These are phyloP conservation scores for Mustela lutreola DNA, from an alignment of 2,113 vertebrate genomes.

Conservation along the genomic window DNA sequence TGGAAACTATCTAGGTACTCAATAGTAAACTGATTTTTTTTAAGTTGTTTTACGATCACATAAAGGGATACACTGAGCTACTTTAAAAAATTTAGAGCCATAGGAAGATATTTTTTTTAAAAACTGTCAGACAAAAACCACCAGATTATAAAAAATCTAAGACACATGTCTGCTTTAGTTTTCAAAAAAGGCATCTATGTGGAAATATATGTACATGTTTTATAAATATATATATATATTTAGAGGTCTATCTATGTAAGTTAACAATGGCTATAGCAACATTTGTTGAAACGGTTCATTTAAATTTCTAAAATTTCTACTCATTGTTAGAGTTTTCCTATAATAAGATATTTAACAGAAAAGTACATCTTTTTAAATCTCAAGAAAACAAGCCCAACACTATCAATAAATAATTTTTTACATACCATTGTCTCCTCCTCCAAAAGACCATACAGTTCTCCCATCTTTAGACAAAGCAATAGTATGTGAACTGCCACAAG, in stretches of 20 bases:
- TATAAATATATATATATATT: not conserved
- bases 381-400: not conserved
- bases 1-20: not conserved
- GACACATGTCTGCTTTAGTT: not conserved
- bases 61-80: slow-evolving; percentile 32
- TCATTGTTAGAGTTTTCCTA: slow-evolving; percentile 48
- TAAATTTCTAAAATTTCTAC: slow-evolving; percentile 15
- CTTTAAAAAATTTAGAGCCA: not conserved
- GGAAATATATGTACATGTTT: slow-evolving; percentile 34
- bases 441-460: slow-evolving; percentile 93
- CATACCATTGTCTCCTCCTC: slow-evolving; percentile 93
- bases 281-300: slow-evolving; percentile 21
- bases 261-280: slow-evolving; percentile 47
- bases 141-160: slow-evolving; percentile 39
- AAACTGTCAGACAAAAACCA: slow-evolving; percentile 50
- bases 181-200: slow-evolving; percentile 11
- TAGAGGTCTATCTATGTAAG: slow-evolving; percentile 24
- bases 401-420: slow-evolving; percentile 48
- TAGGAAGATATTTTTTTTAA: slow-evolving; percentile 14
- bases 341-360: not conserved
- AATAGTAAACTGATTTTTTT: slow-evolving; percentile 41
- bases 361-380: slow-evolving; percentile 10
- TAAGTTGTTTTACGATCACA: slow-evolving; percentile 1
- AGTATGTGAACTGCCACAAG: slow-evolving; percentile 93
- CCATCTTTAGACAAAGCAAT: slow-evolving; percentile 93